A percentile compares a stretch with the other conserved stretches of the same genome.
Evolutionary conservation across 2,113 vertebrate species (phyloP).

Genomic region (Leucopsar rothschildi): DNA sequence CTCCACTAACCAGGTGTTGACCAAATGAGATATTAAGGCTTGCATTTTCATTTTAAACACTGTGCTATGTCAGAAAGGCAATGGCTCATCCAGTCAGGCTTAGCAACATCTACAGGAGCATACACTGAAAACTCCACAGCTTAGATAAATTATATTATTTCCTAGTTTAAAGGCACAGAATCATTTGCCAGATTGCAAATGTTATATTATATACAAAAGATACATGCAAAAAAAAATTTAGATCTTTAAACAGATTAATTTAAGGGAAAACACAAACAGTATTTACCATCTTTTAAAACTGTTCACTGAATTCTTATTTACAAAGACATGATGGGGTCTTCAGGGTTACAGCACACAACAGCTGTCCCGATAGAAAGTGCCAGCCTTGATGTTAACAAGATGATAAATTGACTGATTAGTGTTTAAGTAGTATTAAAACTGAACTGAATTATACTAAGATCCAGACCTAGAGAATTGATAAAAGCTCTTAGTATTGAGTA

Average conservation of each 20-base stretch:
- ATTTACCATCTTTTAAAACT: background rate
- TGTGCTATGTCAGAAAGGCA: background rate
- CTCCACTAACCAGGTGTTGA: background rate
- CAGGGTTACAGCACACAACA: slow-evolving; percentile 19
- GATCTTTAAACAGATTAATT: background rate
- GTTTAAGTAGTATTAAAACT: background rate
- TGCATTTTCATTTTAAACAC: background rate
- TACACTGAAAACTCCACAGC: background rate
- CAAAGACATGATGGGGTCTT: background rate
- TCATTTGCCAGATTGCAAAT: background rate
- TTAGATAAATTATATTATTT: background rate
- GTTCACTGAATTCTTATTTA: background rate
- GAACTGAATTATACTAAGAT: background rate
- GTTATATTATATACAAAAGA: background rate
- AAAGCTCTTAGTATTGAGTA: background rate
- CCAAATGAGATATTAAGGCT: background rate
- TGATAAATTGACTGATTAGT: background rate
- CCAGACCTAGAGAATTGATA: background rate
- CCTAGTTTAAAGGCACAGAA: background rate
- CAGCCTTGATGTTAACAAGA: background rate
- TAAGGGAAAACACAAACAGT: background rate
- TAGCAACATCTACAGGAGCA: background rate
- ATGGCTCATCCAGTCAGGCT: background rate
- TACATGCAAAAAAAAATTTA: background rate
- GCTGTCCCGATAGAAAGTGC: background rate